Conservation (phyloP, 1,140 invertebrate species). For the Chelonus insularis region DNA sequence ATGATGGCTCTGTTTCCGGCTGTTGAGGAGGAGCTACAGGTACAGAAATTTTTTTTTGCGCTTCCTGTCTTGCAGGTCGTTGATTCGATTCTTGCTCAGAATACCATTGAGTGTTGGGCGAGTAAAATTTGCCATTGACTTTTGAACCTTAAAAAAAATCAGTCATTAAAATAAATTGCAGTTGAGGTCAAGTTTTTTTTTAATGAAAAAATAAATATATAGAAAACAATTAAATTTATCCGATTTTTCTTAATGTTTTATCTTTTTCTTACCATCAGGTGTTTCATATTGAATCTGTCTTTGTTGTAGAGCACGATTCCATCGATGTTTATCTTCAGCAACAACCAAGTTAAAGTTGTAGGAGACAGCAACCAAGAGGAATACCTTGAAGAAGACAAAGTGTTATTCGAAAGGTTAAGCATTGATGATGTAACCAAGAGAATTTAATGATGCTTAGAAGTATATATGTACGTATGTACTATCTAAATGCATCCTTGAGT, state of each 20-base stretch:
- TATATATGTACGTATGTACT: slow-evolving; percentile 6
- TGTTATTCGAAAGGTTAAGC: slow-evolving; percentile 18
- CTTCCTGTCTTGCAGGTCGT: slow-evolving; percentile 9
- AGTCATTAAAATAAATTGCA: too few species aligned
- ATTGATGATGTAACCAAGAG: slow-evolving; percentile 8
- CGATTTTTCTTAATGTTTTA: too few species aligned
- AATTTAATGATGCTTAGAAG: slow-evolving; percentile 22
- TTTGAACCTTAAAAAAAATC: slow-evolving; percentile 39
- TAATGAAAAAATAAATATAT: slow-evolving; percentile 11
- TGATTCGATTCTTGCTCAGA: slow-evolving; percentile 32
- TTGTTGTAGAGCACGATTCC: slow-evolving; percentile 36
- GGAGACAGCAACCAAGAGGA: slow-evolving; percentile 37
- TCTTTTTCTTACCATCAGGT: slow-evolving; percentile 44
- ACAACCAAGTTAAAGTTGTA: slow-evolving; percentile 31
- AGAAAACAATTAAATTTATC: too few species aligned
- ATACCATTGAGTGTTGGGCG: slow-evolving; percentile 40
- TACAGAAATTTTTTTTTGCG: neutral
- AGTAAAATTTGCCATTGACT: slow-evolving; percentile 45
- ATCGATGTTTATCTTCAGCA: slow-evolving; percentile 31
- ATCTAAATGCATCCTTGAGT: slow-evolving; percentile 10
- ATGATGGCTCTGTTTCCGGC: neutral
- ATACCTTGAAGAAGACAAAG: slow-evolving; percentile 36
- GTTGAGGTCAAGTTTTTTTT: neutral
- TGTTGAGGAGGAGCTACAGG: neutral
- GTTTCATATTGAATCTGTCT: slow-evolving; percentile 48